Base-by-base conservation (phyloP, 2,113 vertebrate species). In the Typhlomys cinereus region DNA sequence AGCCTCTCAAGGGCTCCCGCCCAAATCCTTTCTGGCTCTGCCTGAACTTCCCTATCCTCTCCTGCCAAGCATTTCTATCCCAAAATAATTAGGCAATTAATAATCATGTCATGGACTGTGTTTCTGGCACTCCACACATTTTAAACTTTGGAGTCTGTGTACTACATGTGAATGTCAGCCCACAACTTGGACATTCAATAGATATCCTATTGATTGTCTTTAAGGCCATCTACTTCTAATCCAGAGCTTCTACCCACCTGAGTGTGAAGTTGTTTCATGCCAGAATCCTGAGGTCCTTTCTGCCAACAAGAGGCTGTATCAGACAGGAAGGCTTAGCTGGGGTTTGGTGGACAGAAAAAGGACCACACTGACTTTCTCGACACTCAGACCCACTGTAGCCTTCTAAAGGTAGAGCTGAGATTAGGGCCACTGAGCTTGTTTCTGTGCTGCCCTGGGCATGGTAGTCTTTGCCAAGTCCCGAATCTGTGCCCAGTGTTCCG, bases 11-110 rank as follows among this genome's bases (percentile, higher is more conserved):
- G 44, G 66, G 6, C 67, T 76, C 25, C 61, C 59, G 57, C 74
- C 76, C 85, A 70, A 70, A 44, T 34, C 64, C 61, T 31, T 41
- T 20, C 89, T 73, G 73, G 54, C 57, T 64, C 73, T 57, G 14
- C 34, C 0, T 27, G 81, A 57, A 67, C n/a, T 67, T 64, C 17
- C 41, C 82, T 70, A 1, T 50, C 67, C 27, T 48, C 34, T 74
- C 67, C 62, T 64, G 48, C 84, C 69, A 50, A 64, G 20, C 52
- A 10, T 44, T 78, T 93, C 64, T 64, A 39, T 64, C 20, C 93
- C 76, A 61, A 39, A 89, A 86, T 83, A 80, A 87, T 70, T 34
- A 61, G 82, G 67, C 50, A 39, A 23, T 90, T 81, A 66, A 52
- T 91, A 52, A 59, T 36, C 87, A 12, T 14, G 54, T 78, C 69